These are phyloP conservation scores for Chloropsis cyanopogon DNA, from an alignment of 2,113 vertebrate species.

Conservation along the genomic window DNA sequence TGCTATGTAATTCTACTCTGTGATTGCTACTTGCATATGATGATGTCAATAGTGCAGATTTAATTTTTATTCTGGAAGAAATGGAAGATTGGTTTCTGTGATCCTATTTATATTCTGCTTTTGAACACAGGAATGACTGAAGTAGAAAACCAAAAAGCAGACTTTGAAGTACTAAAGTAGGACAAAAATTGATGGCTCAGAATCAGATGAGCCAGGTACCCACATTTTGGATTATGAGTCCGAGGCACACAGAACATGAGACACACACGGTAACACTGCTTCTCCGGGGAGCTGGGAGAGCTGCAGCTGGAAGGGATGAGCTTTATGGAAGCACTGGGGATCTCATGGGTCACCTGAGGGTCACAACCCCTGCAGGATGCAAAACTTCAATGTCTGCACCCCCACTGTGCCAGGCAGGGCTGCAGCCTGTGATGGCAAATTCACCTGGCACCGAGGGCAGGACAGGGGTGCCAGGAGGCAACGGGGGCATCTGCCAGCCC, in stretches of 20 bases:
- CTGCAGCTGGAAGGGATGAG: not conserved
- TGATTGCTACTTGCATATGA: not conserved
- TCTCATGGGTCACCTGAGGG: not conserved
- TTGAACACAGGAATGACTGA: not conserved
- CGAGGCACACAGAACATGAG: not conserved
- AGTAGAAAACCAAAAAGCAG: not conserved
- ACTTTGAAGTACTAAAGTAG: not conserved
- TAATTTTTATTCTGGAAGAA: not conserved
- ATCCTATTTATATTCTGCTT: not conserved
- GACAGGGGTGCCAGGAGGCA: not conserved
- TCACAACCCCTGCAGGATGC: not conserved
- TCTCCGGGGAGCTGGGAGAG: not conserved
- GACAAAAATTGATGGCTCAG: not conserved
- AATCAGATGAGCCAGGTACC: accelerated
- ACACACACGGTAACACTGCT: accelerated
- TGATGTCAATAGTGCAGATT: not conserved
- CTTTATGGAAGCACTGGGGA: not conserved
- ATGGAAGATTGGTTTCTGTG: not conserved
- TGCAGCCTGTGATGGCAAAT: accelerated
- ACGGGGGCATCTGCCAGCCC: accelerated
- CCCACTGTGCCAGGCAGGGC: accelerated
- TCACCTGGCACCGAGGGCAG: not conserved
- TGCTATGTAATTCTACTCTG: not conserved
- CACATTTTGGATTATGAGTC: not conserved
- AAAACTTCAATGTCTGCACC: not conserved